These are phyloP conservation scores for Ancistrus triradiatus DNA, from an alignment of 2,113 vertebrate species.

Conservation along the genomic window DNA sequence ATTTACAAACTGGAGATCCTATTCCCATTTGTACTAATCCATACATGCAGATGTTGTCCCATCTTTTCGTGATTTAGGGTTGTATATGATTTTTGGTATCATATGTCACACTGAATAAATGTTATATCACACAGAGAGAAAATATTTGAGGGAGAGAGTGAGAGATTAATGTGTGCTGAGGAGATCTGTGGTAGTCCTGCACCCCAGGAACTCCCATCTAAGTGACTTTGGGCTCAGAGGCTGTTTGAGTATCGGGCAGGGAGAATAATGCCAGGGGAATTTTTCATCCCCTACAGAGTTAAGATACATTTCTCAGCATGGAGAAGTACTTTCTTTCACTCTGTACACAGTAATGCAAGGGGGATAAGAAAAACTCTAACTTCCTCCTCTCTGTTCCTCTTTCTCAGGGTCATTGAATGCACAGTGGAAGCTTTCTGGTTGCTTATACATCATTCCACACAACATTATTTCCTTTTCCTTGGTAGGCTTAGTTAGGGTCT, in stretches of 20 bases:
- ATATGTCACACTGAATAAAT: too few relatives aligned
- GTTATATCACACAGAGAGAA: too few relatives aligned
- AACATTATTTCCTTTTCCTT: slow-evolving; percentile 50
- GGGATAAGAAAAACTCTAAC: slow-evolving; percentile 36
- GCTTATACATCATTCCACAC: slow-evolving; percentile 55
- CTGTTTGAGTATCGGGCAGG: slow-evolving; percentile 42
- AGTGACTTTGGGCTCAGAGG: slow-evolving; percentile 38
- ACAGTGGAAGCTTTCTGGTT: slow-evolving; percentile 52
- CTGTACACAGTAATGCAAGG: slow-evolving; percentile 24
- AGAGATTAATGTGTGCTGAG: slow-evolving; percentile 19
- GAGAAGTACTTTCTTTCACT: slow-evolving; percentile 30
- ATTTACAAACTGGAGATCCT: too few relatives aligned
- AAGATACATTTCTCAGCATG: slow-evolving; percentile 55
- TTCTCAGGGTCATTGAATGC: slow-evolving; percentile 67
- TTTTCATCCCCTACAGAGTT: slow-evolving; percentile 46
- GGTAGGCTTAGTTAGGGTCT: slow-evolving; percentile 22
- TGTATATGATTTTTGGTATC: too few relatives aligned
- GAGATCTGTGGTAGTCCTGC: slow-evolving; percentile 20
- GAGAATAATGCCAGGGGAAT: slow-evolving; percentile 49
- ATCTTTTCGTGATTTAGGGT: too few relatives aligned
- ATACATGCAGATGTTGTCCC: too few relatives aligned
- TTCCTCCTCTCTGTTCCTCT: slow-evolving; percentile 32
- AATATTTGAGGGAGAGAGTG: slow-evolving; percentile 23
- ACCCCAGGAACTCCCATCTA: slow-evolving; percentile 25
- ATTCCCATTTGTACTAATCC: too few relatives aligned